Conservation (phyloP, 2,888 invertebrate genomes). For the Pachycephus smyrnensis region DNA sequence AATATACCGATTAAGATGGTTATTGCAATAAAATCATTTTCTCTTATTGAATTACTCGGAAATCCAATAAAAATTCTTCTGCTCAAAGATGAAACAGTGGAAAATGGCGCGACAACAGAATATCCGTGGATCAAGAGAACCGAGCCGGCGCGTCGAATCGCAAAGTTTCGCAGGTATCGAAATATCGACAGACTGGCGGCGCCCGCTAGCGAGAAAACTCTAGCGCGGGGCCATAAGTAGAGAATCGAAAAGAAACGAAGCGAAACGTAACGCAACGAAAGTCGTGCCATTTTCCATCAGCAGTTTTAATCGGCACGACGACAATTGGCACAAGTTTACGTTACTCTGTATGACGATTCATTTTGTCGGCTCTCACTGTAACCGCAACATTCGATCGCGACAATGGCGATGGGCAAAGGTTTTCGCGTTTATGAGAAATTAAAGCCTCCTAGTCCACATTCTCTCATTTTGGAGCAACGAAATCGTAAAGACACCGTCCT, state of each 20-base stretch:
- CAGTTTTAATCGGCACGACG: neutral
- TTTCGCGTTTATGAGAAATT: conserved; percentile 92
- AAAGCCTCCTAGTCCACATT: conserved; percentile 87
- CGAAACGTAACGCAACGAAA: neutral
- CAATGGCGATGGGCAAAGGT: conserved; percentile 94
- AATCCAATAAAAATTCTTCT: neutral
- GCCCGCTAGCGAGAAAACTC: neutral
- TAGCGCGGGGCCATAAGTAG: neutral
- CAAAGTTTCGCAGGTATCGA: neutral
- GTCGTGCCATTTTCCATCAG: neutral
- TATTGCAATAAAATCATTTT: no score
- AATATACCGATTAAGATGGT: neutral
- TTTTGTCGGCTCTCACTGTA: neutral
- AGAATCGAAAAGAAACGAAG: neutral
- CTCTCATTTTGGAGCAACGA: conserved; percentile 89
- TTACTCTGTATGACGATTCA: neutral
- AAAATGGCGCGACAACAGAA: neutral
- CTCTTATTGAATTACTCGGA: neutral
- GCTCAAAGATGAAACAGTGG: neutral
- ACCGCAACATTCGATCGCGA: neutral
- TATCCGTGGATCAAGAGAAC: neutral
- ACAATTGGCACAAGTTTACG: neutral
- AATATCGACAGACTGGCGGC: neutral
- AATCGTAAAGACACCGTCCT: conserved; percentile 87
- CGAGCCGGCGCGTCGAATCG: neutral